These are phyloP conservation scores for Syngnathus acus DNA, from an alignment of 2,797 vertebrate genomes.

Conservation along the genomic window DNA sequence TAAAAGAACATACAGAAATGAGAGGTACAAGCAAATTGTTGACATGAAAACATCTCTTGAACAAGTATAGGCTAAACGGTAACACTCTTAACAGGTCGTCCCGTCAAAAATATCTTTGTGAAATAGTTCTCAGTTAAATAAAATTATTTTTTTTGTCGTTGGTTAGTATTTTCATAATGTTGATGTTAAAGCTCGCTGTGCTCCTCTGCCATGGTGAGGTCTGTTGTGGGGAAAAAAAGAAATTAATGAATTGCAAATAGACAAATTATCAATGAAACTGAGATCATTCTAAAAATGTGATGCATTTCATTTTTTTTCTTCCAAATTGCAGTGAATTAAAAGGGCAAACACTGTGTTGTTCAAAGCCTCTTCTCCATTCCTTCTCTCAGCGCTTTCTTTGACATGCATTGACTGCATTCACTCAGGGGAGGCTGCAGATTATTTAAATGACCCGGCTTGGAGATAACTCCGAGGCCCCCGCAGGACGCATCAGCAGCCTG, in stretches of 20 bases:
- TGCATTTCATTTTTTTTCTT: too few relatives aligned
- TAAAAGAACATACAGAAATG: constrained; percentile 27
- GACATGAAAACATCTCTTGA: constrained; percentile 54
- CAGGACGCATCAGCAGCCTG: constrained; percentile 37
- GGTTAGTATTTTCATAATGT: constrained; percentile 55
- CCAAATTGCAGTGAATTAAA: not conserved
- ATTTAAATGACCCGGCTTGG: constrained; percentile 61
- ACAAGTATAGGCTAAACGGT: constrained; percentile 52
- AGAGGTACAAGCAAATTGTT: constrained; percentile 52
- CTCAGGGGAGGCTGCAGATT: constrained; percentile 43
- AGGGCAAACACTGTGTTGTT: constrained; percentile 30
- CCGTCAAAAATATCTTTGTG: constrained; percentile 50
- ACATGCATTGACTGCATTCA: constrained; percentile 52
- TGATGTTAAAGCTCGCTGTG: constrained; percentile 68
- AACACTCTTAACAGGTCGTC: constrained; percentile 49
- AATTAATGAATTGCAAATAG: not conserved
- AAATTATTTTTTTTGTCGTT: constrained; percentile 39
- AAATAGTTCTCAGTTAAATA: constrained; percentile 61
- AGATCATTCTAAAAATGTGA: too few relatives aligned
- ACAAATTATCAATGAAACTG: not conserved
- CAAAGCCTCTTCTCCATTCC: constrained; percentile 38
- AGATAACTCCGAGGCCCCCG: constrained; percentile 35
- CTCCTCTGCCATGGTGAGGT: constrained; percentile 66
- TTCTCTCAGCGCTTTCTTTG: constrained; percentile 46
- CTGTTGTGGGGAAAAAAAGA: constrained; percentile 36